Conservation (phyloP, 2,113 vertebrate genomes). For the Tachysurus fulvidraco region DNA sequence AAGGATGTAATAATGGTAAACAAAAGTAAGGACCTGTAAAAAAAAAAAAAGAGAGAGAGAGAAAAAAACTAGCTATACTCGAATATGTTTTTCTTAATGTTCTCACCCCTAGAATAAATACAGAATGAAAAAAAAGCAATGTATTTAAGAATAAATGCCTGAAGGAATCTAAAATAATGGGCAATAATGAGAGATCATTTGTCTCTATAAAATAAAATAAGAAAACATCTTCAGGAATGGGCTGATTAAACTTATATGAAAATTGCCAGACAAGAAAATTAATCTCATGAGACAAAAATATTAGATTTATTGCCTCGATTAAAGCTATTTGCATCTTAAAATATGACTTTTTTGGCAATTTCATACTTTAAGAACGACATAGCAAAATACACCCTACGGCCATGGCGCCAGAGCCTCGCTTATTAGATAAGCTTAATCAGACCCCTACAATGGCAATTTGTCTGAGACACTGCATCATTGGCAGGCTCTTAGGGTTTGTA, state of each 20-base stretch:
- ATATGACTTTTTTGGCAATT: not conserved
- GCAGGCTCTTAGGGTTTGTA: slow-evolving; percentile 4
- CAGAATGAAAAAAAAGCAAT: not conserved
- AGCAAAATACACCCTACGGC: slow-evolving; percentile 11
- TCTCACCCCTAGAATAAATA: not conserved
- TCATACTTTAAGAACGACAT: not conserved
- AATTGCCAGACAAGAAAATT: slow-evolving; percentile 38
- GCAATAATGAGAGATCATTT: slow-evolving; percentile 11
- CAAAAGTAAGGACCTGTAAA: not conserved
- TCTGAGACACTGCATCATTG: slow-evolving; percentile 10
- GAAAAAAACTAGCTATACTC: not conserved
- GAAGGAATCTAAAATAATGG: slow-evolving; percentile 19
- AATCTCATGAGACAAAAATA: slow-evolving; percentile 26
- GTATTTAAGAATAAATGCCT: not conserved
- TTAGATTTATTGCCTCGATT: slow-evolving; percentile 33
- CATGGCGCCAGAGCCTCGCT: slow-evolving; percentile 8
- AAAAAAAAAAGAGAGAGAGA: too few relatives aligned
- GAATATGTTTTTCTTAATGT: not conserved
- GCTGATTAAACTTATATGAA: slow-evolving; percentile 25
- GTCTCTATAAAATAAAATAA: slow-evolving; percentile 27
- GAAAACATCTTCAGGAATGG: slow-evolving; percentile 7
- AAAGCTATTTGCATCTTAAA: slow-evolving; percentile 18
- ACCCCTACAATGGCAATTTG: slow-evolving; percentile 11
- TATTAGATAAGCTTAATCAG: slow-evolving; percentile 28
- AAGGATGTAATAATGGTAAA: not conserved